phyloP scores from a whole-genome alignment of 2,888 invertebrate genomes.

The Enchytraeus crypticus region DNA sequence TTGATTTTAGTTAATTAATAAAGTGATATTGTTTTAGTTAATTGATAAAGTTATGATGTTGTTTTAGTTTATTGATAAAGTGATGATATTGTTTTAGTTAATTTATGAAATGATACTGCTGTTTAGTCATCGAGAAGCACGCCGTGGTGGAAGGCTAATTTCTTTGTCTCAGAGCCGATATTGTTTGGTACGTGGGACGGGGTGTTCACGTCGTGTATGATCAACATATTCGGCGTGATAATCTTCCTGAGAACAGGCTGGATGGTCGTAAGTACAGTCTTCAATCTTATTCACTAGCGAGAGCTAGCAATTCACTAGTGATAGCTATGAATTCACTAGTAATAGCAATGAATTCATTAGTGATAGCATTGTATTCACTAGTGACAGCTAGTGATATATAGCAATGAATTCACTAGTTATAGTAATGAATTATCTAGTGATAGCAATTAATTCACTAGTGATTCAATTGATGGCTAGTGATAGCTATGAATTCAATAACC shows the following conservation, averaged over 20 bases:
- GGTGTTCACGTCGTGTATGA: conserved; percentile 91
- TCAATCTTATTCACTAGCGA: conserved; percentile 5
- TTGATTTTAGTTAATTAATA: too few species aligned
- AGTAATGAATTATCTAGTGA: too few species aligned
- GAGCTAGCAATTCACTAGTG: background rate
- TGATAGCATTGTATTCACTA: too few species aligned
- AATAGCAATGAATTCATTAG: background rate
- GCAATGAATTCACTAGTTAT: too few species aligned
- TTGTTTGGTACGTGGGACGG: conserved; percentile 97
- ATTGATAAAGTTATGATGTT: too few species aligned
- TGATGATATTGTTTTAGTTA: too few species aligned
- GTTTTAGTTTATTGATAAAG: too few species aligned
- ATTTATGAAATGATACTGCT: background rate
- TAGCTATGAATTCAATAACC: too few species aligned
- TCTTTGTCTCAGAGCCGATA: conserved; percentile 89
- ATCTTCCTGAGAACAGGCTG: conserved; percentile 92
- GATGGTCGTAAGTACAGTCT: conserved; percentile 86
- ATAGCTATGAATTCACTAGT: background rate
- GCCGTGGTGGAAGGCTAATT: conserved; percentile 94
- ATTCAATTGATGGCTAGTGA: too few species aligned
- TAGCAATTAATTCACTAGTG: too few species aligned
- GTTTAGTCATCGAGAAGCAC: conserved; percentile 50
- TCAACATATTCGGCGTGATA: conserved; percentile 94
- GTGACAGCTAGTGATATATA: too few species aligned
- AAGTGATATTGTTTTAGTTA: too few species aligned